These are phyloP conservation scores for Troides aeacus DNA, from an alignment of 2,888 invertebrate genomes.

Conservation along the genomic window DNA sequence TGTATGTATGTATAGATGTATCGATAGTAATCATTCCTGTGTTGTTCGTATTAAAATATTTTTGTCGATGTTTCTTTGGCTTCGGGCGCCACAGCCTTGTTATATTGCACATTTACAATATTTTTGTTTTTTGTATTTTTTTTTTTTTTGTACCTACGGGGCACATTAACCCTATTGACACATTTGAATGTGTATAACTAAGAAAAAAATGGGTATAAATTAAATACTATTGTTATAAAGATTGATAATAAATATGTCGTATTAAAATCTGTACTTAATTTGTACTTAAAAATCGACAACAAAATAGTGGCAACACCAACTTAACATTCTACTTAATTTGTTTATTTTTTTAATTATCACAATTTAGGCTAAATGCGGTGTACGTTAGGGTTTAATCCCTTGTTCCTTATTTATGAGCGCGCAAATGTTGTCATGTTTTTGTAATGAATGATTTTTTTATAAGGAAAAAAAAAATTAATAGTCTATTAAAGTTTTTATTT, in stretches of 20 bases:
- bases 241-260: constrained; percentile 18
- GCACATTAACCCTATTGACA: no score
- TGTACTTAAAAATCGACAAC: constrained; percentile 19
- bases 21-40: constrained; percentile 66
- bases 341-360: background rate
- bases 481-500: background rate
- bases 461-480: background rate
- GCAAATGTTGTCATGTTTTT: constrained; percentile 7
- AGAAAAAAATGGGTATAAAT: no score
- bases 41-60: constrained; percentile 65
- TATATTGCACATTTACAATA: constrained; percentile 42
- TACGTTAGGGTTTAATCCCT: constrained; percentile 2
- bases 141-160: no score
- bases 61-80: constrained; percentile 42
- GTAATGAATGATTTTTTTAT: background rate
- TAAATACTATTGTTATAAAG: no score
- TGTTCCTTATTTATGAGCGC: constrained; percentile 5
- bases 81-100: constrained; percentile 46
- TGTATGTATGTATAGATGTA: constrained; percentile 49
- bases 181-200: no score
- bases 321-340: background rate
- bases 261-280: constrained; percentile 23
- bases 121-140: no score
- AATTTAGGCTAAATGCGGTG: background rate
- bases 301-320: background rate